Base-by-base conservation (phyloP, 2,888 invertebrate genomes). In the Furcula furcula region DNA sequence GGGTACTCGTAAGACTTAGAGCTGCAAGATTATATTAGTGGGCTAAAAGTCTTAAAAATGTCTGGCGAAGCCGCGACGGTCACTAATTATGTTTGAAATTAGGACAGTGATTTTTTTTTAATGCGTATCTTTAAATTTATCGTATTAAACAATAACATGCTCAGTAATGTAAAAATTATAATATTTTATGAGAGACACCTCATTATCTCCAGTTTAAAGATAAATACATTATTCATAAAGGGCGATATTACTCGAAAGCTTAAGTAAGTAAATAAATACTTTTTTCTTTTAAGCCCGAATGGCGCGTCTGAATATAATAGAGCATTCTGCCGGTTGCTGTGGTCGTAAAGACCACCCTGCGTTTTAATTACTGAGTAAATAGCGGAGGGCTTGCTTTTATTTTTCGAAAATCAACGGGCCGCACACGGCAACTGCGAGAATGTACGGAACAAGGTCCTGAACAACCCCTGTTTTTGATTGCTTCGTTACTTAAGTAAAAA, bases 361-460 rank as follows among this genome's bases (percentile, higher is more conserved):
- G 52, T 59, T 70, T 71, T 74, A 74, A 76, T 74, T 75, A 66
- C 66, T 40, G 34, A 41, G 55, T 56, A 64, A 72, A 72, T 55
- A 62, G 57, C 40, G 31, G 12, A 53, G 50, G 57, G 48, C 34
- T 37, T 50, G 46, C 53, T 54, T 54, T 56, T 44, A 37, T 49
- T 54, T 49, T 54, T 40, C 13, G 4, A 49, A 46, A 58, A 58
- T 52, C 40, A 45, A 45, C 29, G 34, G 34, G 34, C 25, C 31
- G 32, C 28, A 27, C 11, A 12, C 23, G 25, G 18, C 14, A 9
- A 7, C 21, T 27, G 9, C 29, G 16, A 33, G 4, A 16, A 16
- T 16, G 27, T 15, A 30, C 20, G 12, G 18, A 29, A 15, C 5
- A 14, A 4, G 11, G 11, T 16, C 28, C 32, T n/a, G 15, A 11